Base-by-base conservation (phyloP, 2,888 invertebrate genomes). In the Cerastis rubricosa region DNA sequence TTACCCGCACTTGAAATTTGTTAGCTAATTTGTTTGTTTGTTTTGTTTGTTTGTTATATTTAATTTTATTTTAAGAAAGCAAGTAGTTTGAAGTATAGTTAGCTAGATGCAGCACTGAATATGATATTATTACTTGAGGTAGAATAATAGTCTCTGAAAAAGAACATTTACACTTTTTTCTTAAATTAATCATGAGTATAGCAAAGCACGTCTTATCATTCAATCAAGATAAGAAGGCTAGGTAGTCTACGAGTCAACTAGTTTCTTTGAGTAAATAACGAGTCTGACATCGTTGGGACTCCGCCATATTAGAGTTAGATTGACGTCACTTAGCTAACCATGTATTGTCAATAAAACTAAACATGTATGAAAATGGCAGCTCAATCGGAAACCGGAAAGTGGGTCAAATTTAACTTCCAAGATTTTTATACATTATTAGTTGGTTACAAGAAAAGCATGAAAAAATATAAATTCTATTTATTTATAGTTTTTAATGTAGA, bases 181-280 rank as follows among this genome's bases (percentile, higher is more conserved):
- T 47, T 4, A 43, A 67, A 61, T 25, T n/a, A 12, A 75, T 45
- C 47, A 63, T 64, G 12, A 69, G 19, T 19, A 25, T n/a, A 57
- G 47, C 29, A 70, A 51, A 78, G 57, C 65, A 78, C 61, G 78
- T 78, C 17, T 17, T 29, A 8, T 75, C 45, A 45, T 68, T 64
- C 14, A 64, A 75, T 68, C 35, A 68, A 54, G 22, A 45, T 22
- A n/a, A 51, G 17, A 40, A 65, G 2, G 25, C 22, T 59, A 29
- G 40, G 49, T 49, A 45, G 14, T 40, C 14, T 45, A 45, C 3
- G 8, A 47, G 3, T 14, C 19, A 35, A 8, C 1, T 11, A 29
- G 12, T 59, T 35, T 29, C 14, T 59, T 25, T 25, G 17, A 69
- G 19, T 29, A 40, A 40, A 63, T 54, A n/a, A 47, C 17, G 17